Evolutionary conservation across 2,113 vertebrate species (phyloP).

Genomic region (Empidonax traillii): DNA sequence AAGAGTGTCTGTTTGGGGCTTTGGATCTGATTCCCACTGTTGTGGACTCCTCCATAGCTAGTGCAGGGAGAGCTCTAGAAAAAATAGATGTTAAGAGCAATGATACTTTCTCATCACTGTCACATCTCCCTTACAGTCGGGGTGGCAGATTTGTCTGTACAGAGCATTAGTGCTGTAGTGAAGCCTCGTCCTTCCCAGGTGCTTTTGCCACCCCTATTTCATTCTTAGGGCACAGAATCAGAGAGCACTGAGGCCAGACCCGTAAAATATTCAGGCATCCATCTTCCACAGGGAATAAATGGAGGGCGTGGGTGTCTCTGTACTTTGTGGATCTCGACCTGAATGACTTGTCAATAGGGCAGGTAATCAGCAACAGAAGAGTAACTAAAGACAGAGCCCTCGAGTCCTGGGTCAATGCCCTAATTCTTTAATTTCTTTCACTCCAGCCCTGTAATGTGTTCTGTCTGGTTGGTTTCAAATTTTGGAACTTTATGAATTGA

Average conservation of each 20-base stretch:
- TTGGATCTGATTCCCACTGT: rapidly evolving
- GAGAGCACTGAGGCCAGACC: not conserved
- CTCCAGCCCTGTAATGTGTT: not conserved
- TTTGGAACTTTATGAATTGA: not conserved
- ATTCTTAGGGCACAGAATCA: not conserved
- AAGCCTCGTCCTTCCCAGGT: not conserved
- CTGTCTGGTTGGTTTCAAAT: not conserved
- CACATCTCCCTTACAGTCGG: not conserved
- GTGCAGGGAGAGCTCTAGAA: not conserved
- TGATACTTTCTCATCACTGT: not conserved
- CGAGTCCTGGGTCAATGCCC: not conserved
- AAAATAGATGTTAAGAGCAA: not conserved
- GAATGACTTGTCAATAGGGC: not conserved
- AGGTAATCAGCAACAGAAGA: not conserved
- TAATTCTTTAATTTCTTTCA: not conserved
- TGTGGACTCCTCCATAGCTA: not conserved
- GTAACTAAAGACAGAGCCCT: not conserved
- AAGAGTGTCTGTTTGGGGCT: not conserved
- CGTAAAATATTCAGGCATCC: not conserved
- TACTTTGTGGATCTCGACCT: not conserved
- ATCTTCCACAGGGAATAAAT: not conserved
- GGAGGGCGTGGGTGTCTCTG: not conserved
- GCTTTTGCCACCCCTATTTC: not conserved
- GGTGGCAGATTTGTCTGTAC: not conserved
- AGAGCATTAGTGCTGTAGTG: not conserved